phyloP scores from a whole-genome alignment of 2,113 vertebrate species.

The Pipa parva region DNA sequence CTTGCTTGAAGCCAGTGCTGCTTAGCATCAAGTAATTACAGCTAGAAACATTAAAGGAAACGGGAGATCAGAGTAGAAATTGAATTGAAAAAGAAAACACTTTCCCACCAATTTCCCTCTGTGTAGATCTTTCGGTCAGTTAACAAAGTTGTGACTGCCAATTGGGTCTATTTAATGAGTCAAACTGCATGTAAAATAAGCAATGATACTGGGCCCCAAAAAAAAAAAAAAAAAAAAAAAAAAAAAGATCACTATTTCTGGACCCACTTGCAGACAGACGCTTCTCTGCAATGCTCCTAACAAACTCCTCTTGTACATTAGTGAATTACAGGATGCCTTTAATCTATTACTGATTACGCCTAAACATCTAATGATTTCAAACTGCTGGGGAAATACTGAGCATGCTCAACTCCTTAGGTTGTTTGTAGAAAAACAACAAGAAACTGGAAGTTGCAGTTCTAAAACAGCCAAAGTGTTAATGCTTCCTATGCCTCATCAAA shows the following conservation, averaged over 20 bases:
- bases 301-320: neutral
- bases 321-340: neutral
- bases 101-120: constrained; percentile 37
- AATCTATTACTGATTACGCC: neutral
- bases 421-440: too few species aligned
- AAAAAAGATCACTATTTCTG: neutral
- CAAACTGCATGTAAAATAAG: neutral
- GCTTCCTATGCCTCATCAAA: neutral
- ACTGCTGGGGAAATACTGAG: neutral
- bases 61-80: constrained; percentile 39
- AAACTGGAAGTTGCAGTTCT: neutral
- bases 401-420: neutral
- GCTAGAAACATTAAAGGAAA: constrained; percentile 43
- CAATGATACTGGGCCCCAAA: neutral
- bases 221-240: too few species aligned
- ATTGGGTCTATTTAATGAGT: constrained; percentile 8
- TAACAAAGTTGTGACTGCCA: constrained; percentile 20
- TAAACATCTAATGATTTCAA: neutral
- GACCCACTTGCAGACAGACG: neutral
- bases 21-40: constrained; percentile 41
- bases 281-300: neutral
- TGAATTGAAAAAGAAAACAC: constrained; percentile 36
- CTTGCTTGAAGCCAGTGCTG: constrained; percentile 44
- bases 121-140: constrained; percentile 15
- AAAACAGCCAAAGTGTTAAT: neutral